Evolutionary conservation across 2,113 vertebrate species (phyloP).

Genomic region (Hystrix brachyura): DNA sequence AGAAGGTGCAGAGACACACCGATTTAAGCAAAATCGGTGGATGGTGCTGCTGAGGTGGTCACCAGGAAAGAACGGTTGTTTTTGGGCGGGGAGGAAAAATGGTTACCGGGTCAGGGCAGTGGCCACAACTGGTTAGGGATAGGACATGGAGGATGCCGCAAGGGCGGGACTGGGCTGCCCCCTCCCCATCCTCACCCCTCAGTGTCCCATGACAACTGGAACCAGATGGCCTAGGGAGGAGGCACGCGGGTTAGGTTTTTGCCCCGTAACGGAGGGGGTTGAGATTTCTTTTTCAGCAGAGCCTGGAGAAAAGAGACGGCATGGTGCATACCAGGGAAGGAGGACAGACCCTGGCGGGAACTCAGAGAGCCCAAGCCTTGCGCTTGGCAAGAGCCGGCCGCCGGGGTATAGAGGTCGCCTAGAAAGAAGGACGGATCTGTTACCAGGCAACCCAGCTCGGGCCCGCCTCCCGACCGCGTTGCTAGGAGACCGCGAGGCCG

Average conservation of each 20-base stretch:
- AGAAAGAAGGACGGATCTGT: constrained; percentile 55
- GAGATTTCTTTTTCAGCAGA: background rate
- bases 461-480: constrained; percentile 88
- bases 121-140: background rate
- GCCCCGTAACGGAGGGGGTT: background rate
- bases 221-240: background rate
- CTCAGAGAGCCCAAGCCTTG: background rate
- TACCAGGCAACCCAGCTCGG: constrained; percentile 34
- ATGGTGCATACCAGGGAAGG: background rate
- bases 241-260: no score
- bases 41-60: background rate
- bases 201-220: background rate
- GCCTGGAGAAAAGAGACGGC: background rate
- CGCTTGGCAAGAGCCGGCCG: background rate
- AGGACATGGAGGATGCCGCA: background rate
- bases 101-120: background rate
- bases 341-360: background rate
- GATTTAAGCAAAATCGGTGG: background rate
- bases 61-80: background rate
- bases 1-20: background rate
- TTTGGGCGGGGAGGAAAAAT: constrained; percentile 2
- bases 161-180: background rate
- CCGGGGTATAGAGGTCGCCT: background rate
- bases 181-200: rapidly evolving
- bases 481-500: constrained; percentile 86